These are phyloP conservation scores for Oscheius onirici DNA, from an alignment of 2,888 invertebrate genomes.

Conservation along the genomic window DNA sequence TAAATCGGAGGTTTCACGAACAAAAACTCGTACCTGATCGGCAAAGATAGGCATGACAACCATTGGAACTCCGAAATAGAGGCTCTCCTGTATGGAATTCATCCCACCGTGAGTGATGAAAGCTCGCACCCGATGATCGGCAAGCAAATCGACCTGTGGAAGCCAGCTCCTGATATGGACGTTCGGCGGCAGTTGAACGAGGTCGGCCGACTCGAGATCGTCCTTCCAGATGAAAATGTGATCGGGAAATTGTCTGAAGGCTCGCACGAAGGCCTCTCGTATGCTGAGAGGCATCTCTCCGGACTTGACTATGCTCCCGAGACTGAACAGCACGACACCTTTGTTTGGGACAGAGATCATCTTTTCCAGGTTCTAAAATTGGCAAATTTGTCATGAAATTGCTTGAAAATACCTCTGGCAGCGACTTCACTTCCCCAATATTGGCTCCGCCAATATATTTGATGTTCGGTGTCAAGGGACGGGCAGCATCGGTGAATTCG, in stretches of 20 bases:
- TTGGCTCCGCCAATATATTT: conserved; percentile 39
- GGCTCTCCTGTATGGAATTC: conserved; percentile 40
- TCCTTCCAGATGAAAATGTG: conserved; percentile 41
- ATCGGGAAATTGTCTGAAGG: conserved; percentile 36
- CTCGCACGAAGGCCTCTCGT: conserved; percentile 38
- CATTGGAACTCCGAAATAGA: conserved; percentile 38
- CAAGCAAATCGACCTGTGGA: conserved; percentile 42
- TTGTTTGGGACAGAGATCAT: conserved; percentile 13
- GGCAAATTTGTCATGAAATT: background rate
- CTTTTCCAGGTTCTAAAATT: conserved; percentile 32
- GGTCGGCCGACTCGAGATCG: conserved; percentile 17
- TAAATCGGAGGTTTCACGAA: too few relatives aligned
- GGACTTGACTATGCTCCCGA: conserved; percentile 38
- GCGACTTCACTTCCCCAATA: conserved; percentile 16
- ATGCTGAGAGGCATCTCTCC: conserved; percentile 37
- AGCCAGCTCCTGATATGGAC: conserved; percentile 36
- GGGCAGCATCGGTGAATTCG: conserved; percentile 41
- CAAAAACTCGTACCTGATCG: conserved; percentile 34
- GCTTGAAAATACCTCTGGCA: conserved; percentile 14
- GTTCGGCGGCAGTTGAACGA: conserved; percentile 25
- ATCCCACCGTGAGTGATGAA: conserved; percentile 46
- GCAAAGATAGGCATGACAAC: conserved; percentile 42
- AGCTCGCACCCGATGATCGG: conserved; percentile 37
- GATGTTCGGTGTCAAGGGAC: conserved; percentile 32
- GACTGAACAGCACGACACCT: conserved; percentile 38